Base-by-base conservation (phyloP, 2,888 invertebrate species). In the Scaptomyza reducta region DNA sequence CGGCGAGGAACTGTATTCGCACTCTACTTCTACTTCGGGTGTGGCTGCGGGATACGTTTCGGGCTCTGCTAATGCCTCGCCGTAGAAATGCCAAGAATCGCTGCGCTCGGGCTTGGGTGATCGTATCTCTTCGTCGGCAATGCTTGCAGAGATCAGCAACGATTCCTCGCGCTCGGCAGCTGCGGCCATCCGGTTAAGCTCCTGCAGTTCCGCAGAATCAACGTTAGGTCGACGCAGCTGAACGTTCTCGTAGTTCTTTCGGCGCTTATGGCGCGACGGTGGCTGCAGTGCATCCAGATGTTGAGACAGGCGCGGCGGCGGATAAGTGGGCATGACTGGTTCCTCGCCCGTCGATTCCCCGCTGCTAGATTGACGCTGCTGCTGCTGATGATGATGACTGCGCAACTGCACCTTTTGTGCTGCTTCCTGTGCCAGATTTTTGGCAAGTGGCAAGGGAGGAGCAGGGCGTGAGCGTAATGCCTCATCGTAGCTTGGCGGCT, bases 81-180 rank as follows among this genome's bases (percentile, higher is more conserved):
- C 88, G 50, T 87, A 88, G 45, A 91, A 92, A 59, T 89, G 85
- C 92, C 92, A 92, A 1, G 92, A 92, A 5, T 91, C 89, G 70
- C 91, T 91, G 29, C 91, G 89, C 49, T 91, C 91, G 1, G 91
- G 90, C n/a, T 90, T 87, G 0, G 90, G 89, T 0, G 86, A 84
- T 11, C 76, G 75, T 7, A 79, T 79, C 63, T 90, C 90, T 7
- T 79, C 89, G 3, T 72, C 77, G 1, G 79, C 78, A 42, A 83
- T 89, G 50, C 70, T 83, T 42, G 87, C 86, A 3, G 85, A 84
- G 14, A 89, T 59, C n/a, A 81, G 58, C 38, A 90, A 25, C 3
- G 91, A 90, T 41, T 90, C 88, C 14, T 89, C 73, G 6, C 90
- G 88, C 22, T 89, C 88, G 3, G 73, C 74, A 0, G 70, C 59